Percentiles rank a stretch among this genome's conserved stretches.
Evolutionary conservation across 37 sponge, comb jelly and placozoan genomes (phyloP).

Genomic region (Ephydatia muelleri): DNA sequence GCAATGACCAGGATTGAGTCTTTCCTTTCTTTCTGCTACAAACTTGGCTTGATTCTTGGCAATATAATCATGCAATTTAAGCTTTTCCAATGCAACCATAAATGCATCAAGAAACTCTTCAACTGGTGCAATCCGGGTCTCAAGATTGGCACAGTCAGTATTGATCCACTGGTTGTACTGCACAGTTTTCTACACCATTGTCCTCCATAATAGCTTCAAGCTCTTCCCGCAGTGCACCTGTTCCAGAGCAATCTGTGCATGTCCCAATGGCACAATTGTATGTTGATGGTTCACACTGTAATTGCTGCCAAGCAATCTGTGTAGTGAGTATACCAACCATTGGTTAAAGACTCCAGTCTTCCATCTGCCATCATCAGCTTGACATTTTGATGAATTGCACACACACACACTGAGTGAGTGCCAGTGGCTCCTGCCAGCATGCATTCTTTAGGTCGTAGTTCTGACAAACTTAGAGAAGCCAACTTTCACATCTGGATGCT

Average conservation of each 20-base stretch:
- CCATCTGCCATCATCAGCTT: conserved; percentile 4
- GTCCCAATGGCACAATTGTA: conserved; percentile 9
- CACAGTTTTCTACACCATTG: conserved; percentile 10
- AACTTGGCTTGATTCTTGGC: too few relatives aligned
- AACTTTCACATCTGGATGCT: conserved; percentile 16
- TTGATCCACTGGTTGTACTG: conserved; percentile 25
- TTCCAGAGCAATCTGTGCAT: conserved; percentile 17
- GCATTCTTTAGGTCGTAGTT: conserved; percentile 27
- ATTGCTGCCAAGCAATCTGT: conserved; percentile 28
- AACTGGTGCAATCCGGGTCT: not conserved
- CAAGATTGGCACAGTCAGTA: conserved; percentile 15
- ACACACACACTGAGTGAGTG: conserved; percentile 44
- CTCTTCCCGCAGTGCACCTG: conserved; percentile 8
- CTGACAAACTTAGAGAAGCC: conserved; percentile 47
- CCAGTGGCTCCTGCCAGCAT: too few relatives aligned
- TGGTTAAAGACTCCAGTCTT: not conserved
- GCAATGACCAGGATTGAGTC: conserved; percentile 17
- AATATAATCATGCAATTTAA: too few relatives aligned
- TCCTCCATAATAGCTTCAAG: conserved; percentile 13
- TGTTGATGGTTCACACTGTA: conserved; percentile 17
- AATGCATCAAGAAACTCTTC: conserved; percentile 12
- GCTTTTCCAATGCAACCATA: conserved; percentile 13
- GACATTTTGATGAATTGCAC: conserved; percentile 10
- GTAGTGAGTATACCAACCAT: conserved; percentile 1
- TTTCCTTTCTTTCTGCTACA: not conserved